Evolutionary conservation across 1,140 invertebrate species (phyloP).

Genomic region (Plutomurus gul): DNA sequence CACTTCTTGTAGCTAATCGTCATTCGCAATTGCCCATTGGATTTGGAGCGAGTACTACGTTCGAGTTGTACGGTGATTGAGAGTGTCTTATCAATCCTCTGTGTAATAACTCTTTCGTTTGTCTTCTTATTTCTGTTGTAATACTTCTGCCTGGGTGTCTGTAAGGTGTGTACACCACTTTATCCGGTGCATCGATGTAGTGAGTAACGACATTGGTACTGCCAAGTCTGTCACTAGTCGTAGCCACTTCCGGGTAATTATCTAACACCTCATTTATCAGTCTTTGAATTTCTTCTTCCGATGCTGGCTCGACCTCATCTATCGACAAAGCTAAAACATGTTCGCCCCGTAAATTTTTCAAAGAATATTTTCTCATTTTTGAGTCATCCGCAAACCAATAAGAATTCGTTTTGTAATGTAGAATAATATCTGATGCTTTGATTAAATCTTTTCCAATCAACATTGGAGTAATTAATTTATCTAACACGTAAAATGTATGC

Average conservation of each 20-base stretch:
- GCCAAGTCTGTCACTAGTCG: background rate
- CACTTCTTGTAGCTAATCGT: conserved; percentile 19
- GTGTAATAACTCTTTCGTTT: conserved; percentile 36
- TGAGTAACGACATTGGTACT: conserved; percentile 20
- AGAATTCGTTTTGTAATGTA: background rate
- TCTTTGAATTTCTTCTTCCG: background rate
- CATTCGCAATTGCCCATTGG: conserved; percentile 6
- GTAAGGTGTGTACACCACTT: background rate
- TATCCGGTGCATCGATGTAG: conserved; percentile 10
- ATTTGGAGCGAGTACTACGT: background rate
- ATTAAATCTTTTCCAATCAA: conserved; percentile 31
- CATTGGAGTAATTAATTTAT: background rate
- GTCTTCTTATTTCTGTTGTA: background rate
- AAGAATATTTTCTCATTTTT: background rate
- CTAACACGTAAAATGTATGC: background rate
- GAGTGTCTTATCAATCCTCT: conserved; percentile 30
- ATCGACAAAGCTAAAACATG: background rate
- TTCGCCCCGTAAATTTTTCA: background rate
- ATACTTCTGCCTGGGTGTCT: background rate
- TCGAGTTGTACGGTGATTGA: background rate
- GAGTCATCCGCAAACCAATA: background rate
- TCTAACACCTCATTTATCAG: background rate
- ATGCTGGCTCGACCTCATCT: background rate
- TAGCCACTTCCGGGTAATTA: conserved; percentile 14
- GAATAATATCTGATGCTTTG: background rate